Evolutionary conservation across 2,797 vertebrate species (phyloP), one percentile per base, ranked within the genome.

Genomic region (Sebastes diploproa): DNA sequence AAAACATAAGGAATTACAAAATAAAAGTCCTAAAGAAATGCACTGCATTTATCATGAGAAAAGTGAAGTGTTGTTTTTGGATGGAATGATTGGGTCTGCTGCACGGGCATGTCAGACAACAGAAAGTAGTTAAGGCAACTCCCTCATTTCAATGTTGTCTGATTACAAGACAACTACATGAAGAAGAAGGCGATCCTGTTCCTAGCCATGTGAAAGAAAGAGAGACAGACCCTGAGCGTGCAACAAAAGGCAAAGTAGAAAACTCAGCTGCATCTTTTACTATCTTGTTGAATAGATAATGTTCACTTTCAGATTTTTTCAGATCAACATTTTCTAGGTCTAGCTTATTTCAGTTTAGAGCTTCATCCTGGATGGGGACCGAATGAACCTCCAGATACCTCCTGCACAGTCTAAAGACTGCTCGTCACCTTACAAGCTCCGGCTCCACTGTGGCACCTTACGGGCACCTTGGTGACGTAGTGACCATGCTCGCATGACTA

Each of bases 51-150:
- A 38, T 34, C 36, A 77, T 72, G 6, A 55, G 14, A 66, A 67
- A 34, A 77, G 12, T 27, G 4, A 36, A 22, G 20, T 38, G 30
- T 16, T 34, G 2, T 72, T n/a, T 69, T 38, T 80, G 68, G 67
- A 83, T 82, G 82, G 72, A 88, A 80, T 76, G 73, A 71, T 59
- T 79, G 64, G 50, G 63, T 64, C 30, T 36, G 46, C 59, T 25
- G 76, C 29, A n/a, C 4, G 20, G 42, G 55, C 13, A 36, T 27
- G 6, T n/a, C 1, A 22, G 16, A 42, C 73, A 52, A 63, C n/a
- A 50, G 20, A 32, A 30, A 79, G 72, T 18, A 34, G 10, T 25
- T 25, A 70, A 72, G 20, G 67, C 23, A 61, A 50, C 3, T 7
- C 9, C 16, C 7, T 67, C 5, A 29, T 16, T 62, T 56, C 27